Percentiles rank a stretch among this genome's conserved stretches.
Conservation (phyloP, 2,113 vertebrate genomes). For the Thamnophis sirtalis region DNA sequence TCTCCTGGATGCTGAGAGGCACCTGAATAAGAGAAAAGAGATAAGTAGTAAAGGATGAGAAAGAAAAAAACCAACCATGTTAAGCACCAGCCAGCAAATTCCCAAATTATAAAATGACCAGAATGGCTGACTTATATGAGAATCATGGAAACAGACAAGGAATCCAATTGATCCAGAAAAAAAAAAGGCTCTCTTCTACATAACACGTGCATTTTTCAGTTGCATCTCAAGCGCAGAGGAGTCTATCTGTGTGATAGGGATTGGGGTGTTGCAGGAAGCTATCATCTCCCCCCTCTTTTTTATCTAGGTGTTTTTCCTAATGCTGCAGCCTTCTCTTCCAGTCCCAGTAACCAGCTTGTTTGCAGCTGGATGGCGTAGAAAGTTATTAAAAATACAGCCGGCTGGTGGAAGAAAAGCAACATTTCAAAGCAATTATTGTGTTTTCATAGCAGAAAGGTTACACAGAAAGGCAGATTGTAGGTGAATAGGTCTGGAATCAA, state of each 20-base stretch:
- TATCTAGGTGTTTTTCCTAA: neutral
- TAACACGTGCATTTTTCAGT: neutral
- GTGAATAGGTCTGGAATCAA: neutral
- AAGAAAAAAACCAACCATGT: neutral
- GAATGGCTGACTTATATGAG: neutral
- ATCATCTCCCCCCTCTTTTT: neutral
- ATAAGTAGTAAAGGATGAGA: neutral
- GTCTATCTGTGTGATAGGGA: neutral
- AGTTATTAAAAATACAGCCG: neutral
- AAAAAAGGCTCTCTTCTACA: neutral
- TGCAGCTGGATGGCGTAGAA: neutral
- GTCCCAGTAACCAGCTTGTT: too few species aligned
- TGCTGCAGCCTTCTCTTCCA: neutral
- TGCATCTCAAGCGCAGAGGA: neutral
- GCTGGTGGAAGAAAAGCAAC: neutral
- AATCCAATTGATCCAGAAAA: neutral
- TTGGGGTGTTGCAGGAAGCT: neutral
- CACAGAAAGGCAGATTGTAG: neutral
- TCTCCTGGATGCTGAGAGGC: neutral
- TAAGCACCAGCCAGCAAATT: neutral
- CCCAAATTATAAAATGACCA: neutral
- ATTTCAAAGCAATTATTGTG: neutral
- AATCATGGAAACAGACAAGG: neutral
- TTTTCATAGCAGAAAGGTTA: neutral
- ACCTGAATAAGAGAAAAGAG: neutral